Conservation (phyloP, 2,888 invertebrate genomes). For the Phasia obesa region DNA sequence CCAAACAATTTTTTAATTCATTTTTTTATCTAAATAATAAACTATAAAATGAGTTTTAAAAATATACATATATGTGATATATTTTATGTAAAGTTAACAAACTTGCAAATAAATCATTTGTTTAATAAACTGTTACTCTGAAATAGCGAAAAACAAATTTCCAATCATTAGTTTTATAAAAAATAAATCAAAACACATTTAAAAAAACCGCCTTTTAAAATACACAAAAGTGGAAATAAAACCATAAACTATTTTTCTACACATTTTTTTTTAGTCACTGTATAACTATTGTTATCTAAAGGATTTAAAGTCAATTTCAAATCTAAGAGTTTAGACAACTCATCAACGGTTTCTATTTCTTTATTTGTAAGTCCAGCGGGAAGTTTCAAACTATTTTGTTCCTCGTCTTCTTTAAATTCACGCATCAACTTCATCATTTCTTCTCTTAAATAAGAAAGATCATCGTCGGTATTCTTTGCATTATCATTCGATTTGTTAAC, state of each 20-base stretch:
- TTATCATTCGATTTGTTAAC: conserved; percentile 40
- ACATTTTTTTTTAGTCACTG: conserved; percentile 69
- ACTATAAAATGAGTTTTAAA: too few relatives aligned
- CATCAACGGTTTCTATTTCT: conserved; percentile 72
- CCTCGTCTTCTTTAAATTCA: conserved; percentile 67
- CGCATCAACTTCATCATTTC: conserved; percentile 71
- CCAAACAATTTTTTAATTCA: too few relatives aligned
- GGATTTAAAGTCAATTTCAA: conserved; percentile 73
- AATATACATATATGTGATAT: too few relatives aligned
- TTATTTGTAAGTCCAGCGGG: conserved; percentile 71
- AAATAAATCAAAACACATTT: neutral
- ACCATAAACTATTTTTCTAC: conserved; percentile 3
- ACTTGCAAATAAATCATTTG: too few relatives aligned
- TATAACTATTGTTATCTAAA: conserved; percentile 72
- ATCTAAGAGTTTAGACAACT: conserved; percentile 72
- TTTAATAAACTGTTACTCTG: too few relatives aligned
- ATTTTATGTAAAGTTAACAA: too few relatives aligned
- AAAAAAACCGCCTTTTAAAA: neutral
- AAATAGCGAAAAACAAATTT: too few relatives aligned
- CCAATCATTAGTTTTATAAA: neutral
- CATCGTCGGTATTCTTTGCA: conserved; percentile 8
- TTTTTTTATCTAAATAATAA: too few relatives aligned
- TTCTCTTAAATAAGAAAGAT: conserved; percentile 53
- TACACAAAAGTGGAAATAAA: neutral
- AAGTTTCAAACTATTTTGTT: conserved; percentile 67